These are phyloP conservation scores for Upupa epops DNA, from an alignment of 2,113 vertebrate genomes.

Conservation along the genomic window DNA sequence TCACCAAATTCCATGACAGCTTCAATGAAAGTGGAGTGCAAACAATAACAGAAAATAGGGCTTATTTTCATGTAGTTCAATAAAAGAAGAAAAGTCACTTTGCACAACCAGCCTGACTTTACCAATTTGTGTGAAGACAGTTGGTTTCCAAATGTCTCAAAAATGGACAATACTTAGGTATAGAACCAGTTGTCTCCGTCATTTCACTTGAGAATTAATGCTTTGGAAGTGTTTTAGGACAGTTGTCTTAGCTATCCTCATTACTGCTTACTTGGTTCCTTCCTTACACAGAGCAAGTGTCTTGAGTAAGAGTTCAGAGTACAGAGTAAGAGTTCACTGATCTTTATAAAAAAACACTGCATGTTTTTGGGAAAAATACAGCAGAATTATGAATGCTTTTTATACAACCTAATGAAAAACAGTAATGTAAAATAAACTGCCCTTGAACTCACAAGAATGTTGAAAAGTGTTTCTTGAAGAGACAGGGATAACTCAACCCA, in stretches of 20 bases:
- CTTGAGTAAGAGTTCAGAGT: too few relatives aligned
- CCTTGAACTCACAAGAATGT: neutral
- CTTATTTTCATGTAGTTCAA: neutral
- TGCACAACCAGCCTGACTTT: neutral
- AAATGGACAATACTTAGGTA: neutral
- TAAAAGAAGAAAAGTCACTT: neutral
- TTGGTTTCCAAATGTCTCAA: neutral
- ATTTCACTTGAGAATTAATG: neutral
- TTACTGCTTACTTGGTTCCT: neutral
- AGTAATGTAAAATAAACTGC: neutral
- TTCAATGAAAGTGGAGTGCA: neutral
- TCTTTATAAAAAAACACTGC: neutral
- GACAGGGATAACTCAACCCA: neutral
- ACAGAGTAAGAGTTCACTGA: neutral
- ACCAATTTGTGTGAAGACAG: neutral
- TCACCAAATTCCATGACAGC: neutral
- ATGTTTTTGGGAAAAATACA: neutral
- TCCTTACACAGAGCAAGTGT: neutral
- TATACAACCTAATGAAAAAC: neutral
- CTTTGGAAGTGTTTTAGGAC: neutral
- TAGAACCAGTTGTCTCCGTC: neutral
- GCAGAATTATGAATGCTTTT: neutral
- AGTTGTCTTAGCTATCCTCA: neutral
- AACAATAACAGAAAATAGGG: neutral
- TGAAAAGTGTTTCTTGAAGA: neutral